Base-by-base conservation (phyloP, 2,113 vertebrate species). In the Echinops telfairi region DNA sequence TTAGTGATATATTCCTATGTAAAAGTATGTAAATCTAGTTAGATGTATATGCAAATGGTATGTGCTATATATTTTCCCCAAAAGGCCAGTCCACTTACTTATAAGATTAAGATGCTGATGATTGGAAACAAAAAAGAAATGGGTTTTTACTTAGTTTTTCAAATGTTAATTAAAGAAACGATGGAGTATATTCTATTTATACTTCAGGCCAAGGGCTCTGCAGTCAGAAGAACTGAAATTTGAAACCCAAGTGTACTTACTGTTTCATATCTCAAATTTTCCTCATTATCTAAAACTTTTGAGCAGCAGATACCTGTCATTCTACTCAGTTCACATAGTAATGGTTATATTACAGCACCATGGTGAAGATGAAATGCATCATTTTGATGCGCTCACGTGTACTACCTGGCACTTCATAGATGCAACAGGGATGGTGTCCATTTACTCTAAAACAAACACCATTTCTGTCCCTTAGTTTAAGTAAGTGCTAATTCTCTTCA, bases 1-100 rank as follows among this genome's bases (percentile, higher is more conserved):
- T 88, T 66, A n/a, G 53, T 88, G 12, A 68, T 16, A 27, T 38
- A 57, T 68, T 36, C 57, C 16, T 91, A 53, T 76, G 68, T 78
- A 83, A 79, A 60, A 95, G 22, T 62, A 64, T 60, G 82, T 90
- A 87, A 60, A 9, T 86, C 23, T 83, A 81, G 8, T 81, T 87
- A 66, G 4, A 91, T 77, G 31, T 95, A 84, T 82, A 33, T 77
- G 2, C 38, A 86, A 84, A 82, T 57, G 1, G 0, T 53, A 60
- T 57, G 3, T 81, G 4, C 5, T 31, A 57, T 87, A 93, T 83
- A 77, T 40, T 92, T 93, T 16, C 17, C 90, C 29, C 70, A 47
- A 70, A 25, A 14, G 36, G 10, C 76, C n/a, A 93, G 14, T 1
- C 70, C 40, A 80, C 19, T 75, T 76, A 6, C 23, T 88, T 84